Evolutionary conservation across 1,140 invertebrate species (phyloP), one percentile per base, ranked within the genome.

Genomic region (Drosophila triauraria): DNA sequence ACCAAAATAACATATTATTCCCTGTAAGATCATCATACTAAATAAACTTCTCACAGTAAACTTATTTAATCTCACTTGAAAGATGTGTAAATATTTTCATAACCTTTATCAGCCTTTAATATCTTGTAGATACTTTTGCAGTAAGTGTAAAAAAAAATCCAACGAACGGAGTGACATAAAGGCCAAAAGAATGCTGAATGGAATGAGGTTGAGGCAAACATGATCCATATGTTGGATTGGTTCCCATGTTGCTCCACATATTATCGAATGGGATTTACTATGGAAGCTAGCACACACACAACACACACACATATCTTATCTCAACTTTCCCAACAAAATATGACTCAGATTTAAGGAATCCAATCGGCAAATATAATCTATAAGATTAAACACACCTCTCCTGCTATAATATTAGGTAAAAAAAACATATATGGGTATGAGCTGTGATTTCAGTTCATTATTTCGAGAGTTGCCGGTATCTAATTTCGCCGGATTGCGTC

Each of bases 391-490:
- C n/a, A 51, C 47, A 25, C 27, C n/a, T 32, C 12, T 0, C 17
- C 23, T 10, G 68, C 53, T 61, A 75, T 77, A 51, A 44, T 32
- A 30, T 54, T 25, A 30, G 13, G 12, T 27, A 40, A 40, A 13
- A 40, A 13, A 59, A 50, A 50, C 53, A 43, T 72, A 72, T 50
- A 72, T 35, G 53, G 58, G 13, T 20, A 27, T 30, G 35, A 2
- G 13, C 30, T 51, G 40, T 46, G 35, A 47, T 75, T 56, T 78
- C 40, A 50, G 62, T 74, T 70, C n/a, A 71, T 43, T 63, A 82
- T 80, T 80, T 68, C 25, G 63, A 70, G 70, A 68, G 78, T 48
- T 69, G 70, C 46, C 43, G 42, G 50, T 70, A 54, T 84, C 68
- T 70, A 67, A 83, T 84, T 70, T 69, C 43, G 43, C 46, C 25